These are phyloP conservation scores for Sebastes taczanowskii DNA, from an alignment of 2,797 vertebrate genomes.

Conservation along the genomic window DNA sequence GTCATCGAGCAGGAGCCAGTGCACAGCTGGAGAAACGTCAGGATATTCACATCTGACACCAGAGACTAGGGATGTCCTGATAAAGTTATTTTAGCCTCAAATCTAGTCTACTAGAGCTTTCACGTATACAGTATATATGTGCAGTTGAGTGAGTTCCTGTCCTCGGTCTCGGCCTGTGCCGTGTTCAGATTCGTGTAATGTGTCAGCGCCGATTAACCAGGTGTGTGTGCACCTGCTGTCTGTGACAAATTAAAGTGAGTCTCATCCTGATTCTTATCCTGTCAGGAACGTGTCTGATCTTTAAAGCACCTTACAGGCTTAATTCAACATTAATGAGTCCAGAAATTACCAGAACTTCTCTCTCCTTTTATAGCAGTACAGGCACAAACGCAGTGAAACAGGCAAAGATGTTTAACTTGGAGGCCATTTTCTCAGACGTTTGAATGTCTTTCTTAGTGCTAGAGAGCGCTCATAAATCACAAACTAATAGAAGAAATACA, in stretches of 20 bases:
- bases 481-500: background rate
- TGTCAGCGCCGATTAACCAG: background rate
- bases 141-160: background rate
- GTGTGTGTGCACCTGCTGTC: background rate
- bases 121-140: background rate
- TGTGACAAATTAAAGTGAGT: too few relatives aligned
- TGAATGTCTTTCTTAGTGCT: background rate
- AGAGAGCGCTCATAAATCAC: background rate
- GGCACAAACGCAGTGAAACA: background rate
- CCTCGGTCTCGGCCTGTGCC: background rate
- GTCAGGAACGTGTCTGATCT: background rate
- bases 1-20: background rate
- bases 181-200: background rate
- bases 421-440: background rate
- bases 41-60: too few relatives aligned
- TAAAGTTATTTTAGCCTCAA: background rate
- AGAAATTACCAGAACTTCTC: background rate
- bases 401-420: background rate
- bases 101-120: background rate
- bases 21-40: background rate
- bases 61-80: background rate
- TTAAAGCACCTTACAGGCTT: background rate
- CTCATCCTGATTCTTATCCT: background rate
- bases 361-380: background rate
- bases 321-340: conserved; percentile 19